Evolutionary conservation across 1,140 invertebrate genomes (phyloP).

Genomic region (Apis florea): DNA sequence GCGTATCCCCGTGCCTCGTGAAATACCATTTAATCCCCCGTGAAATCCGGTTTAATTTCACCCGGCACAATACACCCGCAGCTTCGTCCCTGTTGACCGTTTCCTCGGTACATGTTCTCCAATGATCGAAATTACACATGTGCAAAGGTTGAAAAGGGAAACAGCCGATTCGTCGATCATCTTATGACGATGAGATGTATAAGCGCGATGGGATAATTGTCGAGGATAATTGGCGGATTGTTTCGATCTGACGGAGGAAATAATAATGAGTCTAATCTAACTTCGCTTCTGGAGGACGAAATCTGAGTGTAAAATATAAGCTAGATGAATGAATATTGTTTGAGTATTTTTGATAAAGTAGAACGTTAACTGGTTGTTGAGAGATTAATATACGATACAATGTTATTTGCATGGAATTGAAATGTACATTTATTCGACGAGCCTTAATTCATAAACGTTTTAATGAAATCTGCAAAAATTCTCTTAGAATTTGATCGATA

Average conservation of each 20-base stretch:
- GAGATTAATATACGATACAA: neutral
- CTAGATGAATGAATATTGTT: neutral
- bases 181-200: neutral
- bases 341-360: neutral
- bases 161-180: neutral
- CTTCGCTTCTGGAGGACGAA: too few species aligned
- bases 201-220: too few species aligned
- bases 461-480: too few species aligned
- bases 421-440: neutral
- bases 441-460: neutral
- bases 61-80: slow-evolving; percentile 60
- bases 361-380: neutral
- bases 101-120: neutral
- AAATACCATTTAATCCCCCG: slow-evolving; percentile 72
- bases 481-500: too few species aligned
- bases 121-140: slow-evolving; percentile 50
- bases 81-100: slow-evolving; percentile 24
- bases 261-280: neutral
- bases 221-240: too few species aligned
- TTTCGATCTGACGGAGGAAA: neutral
- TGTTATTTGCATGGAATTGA: neutral
- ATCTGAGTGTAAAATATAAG: neutral
- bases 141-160: neutral
- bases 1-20: slow-evolving; percentile 53
- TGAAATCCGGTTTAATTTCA: slow-evolving; percentile 72